phyloP scores from a whole-genome alignment of 2,113 vertebrate genomes.

The Oncorhynchus gorbuscha region DNA sequence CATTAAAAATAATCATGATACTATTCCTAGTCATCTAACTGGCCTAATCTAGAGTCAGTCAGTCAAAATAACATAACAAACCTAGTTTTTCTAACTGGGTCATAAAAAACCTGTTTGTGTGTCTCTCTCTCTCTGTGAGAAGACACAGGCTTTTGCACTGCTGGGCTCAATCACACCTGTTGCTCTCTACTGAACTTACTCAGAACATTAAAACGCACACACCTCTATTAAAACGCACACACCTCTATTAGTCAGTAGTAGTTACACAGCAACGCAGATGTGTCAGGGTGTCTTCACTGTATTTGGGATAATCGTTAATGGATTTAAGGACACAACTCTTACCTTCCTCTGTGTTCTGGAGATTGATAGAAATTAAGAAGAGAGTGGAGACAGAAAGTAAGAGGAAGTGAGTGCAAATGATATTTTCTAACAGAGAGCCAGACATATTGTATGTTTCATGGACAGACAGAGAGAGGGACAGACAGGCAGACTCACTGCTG shows the following conservation, averaged over 20 bases:
- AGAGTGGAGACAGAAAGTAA: neutral
- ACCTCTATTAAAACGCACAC: slow-evolving; percentile 5
- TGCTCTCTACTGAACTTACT: slow-evolving; percentile 53
- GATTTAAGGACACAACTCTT: slow-evolving; percentile 43
- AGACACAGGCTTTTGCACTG: slow-evolving; percentile 30
- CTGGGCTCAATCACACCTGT: slow-evolving; percentile 43
- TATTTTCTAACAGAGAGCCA: neutral
- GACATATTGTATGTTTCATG: slow-evolving; percentile 1
- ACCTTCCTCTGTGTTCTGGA: slow-evolving; percentile 77
- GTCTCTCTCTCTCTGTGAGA: slow-evolving; percentile 27
- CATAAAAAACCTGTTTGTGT: slow-evolving; percentile 36
- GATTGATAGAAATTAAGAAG: slow-evolving; percentile 30
- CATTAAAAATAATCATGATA: too few relatives aligned
- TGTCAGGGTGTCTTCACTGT: slow-evolving; percentile 22
- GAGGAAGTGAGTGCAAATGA: neutral
- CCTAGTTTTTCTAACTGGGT: neutral
- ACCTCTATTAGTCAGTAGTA: neutral
- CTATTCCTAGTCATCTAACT: too few relatives aligned
- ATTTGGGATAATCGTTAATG: too few relatives aligned
- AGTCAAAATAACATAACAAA: neutral
- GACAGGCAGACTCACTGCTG: slow-evolving; percentile 48
- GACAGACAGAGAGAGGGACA: neutral
- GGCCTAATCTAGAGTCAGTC: too few relatives aligned
- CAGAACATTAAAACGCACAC: slow-evolving; percentile 35
- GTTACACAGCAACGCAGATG: slow-evolving; percentile 1